Evolutionary conservation across 1,140 invertebrate species (phyloP).

Genomic region (Physella acuta): DNA sequence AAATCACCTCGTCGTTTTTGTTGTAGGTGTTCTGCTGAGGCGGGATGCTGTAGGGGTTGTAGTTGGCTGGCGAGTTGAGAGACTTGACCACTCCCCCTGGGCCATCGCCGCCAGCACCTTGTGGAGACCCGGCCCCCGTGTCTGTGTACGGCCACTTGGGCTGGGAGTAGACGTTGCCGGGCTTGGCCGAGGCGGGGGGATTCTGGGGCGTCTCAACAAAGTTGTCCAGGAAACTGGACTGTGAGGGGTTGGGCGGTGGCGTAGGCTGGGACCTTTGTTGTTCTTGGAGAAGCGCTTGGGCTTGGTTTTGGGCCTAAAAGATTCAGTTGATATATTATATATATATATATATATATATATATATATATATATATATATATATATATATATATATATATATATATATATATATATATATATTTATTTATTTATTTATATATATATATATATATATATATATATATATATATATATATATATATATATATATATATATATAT

Average conservation of each 20-base stretch:
- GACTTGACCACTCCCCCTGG: too few relatives aligned
- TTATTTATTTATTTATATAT: too few relatives aligned
- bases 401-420: too few relatives aligned
- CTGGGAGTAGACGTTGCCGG: not conserved
- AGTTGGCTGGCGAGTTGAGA: slow-evolving; percentile 7
- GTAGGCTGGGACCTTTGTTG: not conserved
- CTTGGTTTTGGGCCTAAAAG: not conserved
- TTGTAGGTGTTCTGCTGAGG: slow-evolving; percentile 2
- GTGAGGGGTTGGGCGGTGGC: not conserved
- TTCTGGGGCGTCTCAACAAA: not conserved
- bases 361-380: too few relatives aligned
- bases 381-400: too few relatives aligned
- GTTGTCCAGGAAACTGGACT: slow-evolving; percentile 1
- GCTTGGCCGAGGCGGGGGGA: too few relatives aligned
- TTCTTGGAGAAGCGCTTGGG: not conserved
- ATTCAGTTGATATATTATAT: too few relatives aligned
- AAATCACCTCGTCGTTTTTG: not conserved
- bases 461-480: too few relatives aligned
- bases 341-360: too few relatives aligned
- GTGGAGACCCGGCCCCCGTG: not conserved
- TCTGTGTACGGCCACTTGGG: not conserved
- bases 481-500: too few relatives aligned
- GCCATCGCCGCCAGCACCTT: not conserved
- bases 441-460: too few relatives aligned
- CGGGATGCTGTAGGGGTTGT: not conserved